A percentile compares a stretch with the other conserved stretches of the same genome.
Evolutionary conservation across 2,113 vertebrate species (phyloP).

Genomic region (Protobothrops mucrosquamatus): DNA sequence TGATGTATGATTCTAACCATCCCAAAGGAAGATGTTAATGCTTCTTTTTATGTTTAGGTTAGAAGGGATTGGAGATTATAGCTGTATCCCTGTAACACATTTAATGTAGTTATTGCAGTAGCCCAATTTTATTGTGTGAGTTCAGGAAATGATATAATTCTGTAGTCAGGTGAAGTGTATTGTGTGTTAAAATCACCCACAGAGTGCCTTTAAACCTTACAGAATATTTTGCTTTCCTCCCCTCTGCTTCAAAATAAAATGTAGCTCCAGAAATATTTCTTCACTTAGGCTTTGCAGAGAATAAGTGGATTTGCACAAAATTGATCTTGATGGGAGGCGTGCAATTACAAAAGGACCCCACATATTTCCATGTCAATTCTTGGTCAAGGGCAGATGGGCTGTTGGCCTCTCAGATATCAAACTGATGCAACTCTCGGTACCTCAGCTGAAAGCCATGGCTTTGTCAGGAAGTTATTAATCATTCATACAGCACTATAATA

Average conservation of each 20-base stretch:
- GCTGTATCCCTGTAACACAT: not conserved
- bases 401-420: not conserved
- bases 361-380: not conserved
- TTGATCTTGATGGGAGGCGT: not conserved
- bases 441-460: not conserved
- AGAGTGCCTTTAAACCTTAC: not conserved
- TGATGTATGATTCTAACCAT: not conserved
- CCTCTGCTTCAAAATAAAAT: not conserved
- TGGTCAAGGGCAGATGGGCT: not conserved
- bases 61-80: not conserved
- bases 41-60: not conserved
- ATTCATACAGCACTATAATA: not conserved
- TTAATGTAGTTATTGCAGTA: not conserved
- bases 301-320: not conserved
- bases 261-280: not conserved
- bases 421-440: not conserved
- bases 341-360: not conserved
- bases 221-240: not conserved
- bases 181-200: not conserved
- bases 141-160: not conserved
- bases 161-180: not conserved
- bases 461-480: slow-evolving; percentile 11
- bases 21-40: not conserved
- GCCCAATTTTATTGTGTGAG: not conserved
- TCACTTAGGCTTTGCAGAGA: not conserved